These are phyloP conservation scores for Camponotus fellah DNA, from an alignment of 2,888 invertebrate genomes.

Conservation along the genomic window DNA sequence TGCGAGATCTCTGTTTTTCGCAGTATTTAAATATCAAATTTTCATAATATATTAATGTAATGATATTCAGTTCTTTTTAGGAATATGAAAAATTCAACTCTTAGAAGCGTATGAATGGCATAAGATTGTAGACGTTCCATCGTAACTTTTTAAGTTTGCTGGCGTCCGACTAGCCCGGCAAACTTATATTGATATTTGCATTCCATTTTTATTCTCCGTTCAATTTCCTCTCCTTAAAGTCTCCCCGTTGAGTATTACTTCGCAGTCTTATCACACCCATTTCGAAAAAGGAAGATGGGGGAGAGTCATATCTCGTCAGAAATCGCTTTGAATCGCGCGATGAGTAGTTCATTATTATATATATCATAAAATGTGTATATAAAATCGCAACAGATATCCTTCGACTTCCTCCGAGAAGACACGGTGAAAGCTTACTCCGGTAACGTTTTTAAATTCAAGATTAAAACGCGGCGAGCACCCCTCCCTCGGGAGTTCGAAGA, in stretches of 20 bases:
- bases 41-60: background rate
- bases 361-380: background rate
- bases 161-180: background rate
- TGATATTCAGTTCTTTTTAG: background rate
- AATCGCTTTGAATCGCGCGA: slow-evolving; percentile 21
- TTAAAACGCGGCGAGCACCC: slow-evolving; percentile 38
- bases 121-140: background rate
- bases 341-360: too few relatives aligned
- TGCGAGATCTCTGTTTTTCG: background rate
- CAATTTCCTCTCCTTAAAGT: slow-evolving; percentile 21
- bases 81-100: background rate
- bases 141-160: background rate
- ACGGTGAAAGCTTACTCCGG: background rate
- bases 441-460: slow-evolving; percentile 50
- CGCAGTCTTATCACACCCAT: slow-evolving; percentile 19
- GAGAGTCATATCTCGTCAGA: background rate
- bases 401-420: slow-evolving; percentile 12
- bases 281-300: background rate
- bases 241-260: background rate
- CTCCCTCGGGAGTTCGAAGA: background rate
- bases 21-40: background rate
- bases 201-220: slow-evolving; percentile 11
- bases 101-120: background rate
- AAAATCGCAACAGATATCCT: slow-evolving; percentile 2
- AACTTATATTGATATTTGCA: slow-evolving; percentile 13